Evolutionary conservation across 2,888 invertebrate species (phyloP).

Genomic region (Shargacucullia verbasci): DNA sequence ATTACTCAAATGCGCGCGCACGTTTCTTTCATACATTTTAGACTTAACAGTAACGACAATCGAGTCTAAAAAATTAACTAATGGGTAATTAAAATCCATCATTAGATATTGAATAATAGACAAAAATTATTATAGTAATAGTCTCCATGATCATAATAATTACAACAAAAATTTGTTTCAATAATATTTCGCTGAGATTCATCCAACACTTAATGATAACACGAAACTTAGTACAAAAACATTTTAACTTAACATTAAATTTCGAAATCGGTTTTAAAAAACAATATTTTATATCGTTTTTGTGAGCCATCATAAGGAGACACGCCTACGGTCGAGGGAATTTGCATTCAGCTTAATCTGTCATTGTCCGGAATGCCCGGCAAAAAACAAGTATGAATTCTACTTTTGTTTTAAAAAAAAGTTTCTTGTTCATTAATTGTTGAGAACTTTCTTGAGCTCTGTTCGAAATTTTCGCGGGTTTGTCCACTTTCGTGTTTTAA

Average conservation of each 20-base stretch:
- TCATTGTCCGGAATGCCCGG: conserved; percentile 74
- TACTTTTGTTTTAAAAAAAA: conserved; percentile 38
- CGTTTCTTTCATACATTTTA: no score
- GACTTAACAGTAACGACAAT: no score
- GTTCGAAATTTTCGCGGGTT: conserved; percentile 7
- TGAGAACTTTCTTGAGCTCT: conserved; percentile 38
- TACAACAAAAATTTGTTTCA: no score
- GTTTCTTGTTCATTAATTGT: conserved; percentile 42
- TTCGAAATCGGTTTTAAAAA: conserved; percentile 57
- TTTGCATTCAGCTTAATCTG: conserved; percentile 81
- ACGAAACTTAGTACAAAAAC: conserved; percentile 18
- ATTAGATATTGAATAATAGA: no score
- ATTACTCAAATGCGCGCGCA: no score
- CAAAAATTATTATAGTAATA: no score
- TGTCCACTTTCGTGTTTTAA: background rate
- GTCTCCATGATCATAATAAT: no score
- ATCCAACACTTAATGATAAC: conserved; percentile 21
- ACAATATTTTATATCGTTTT: conserved; percentile 67
- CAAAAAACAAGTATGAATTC: conserved; percentile 47
- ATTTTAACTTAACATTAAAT: conserved; percentile 33
- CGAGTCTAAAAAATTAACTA: no score
- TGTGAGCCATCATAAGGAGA: conserved; percentile 62
- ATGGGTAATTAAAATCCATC: no score
- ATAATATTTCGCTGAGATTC: conserved; percentile 4
- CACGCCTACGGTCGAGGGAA: conserved; percentile 78